Evolutionary conservation across 30 jellyfish, hydroid and myxozoan species (phyloP).

Genomic region (Aurelia coerulea): DNA sequence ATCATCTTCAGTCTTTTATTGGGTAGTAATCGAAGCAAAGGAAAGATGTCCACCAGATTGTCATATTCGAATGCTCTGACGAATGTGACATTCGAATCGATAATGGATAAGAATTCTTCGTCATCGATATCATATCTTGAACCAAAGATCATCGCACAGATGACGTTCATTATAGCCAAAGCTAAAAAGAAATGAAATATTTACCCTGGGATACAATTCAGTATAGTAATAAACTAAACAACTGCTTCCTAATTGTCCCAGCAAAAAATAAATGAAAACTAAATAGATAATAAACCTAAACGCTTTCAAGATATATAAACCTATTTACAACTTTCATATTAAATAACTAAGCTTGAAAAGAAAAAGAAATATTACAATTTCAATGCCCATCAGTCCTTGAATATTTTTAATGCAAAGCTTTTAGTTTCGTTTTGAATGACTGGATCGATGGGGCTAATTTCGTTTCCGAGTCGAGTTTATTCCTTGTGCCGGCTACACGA

Average conservation of each 20-base stretch:
- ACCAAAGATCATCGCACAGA: slow-evolving; percentile 88
- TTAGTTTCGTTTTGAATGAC: no score
- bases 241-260: not conserved
- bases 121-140: slow-evolving; percentile 78
- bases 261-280: no score
- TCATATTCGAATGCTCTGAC: slow-evolving; percentile 90
- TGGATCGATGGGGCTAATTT: no score
- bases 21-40: slow-evolving; percentile 77
- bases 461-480: no score
- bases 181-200: slow-evolving; percentile 33
- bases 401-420: no score
- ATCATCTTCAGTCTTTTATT: slow-evolving; percentile 73
- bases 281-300: no score
- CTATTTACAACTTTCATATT: no score
- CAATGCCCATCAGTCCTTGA: no score
- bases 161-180: slow-evolving; percentile 82
- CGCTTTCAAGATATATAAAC: no score
- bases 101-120: slow-evolving; percentile 75
- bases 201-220: not conserved
- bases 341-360: no score
- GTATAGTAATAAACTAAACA: not conserved
- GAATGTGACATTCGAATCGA: slow-evolving; percentile 67
- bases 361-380: no score
- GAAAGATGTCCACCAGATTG: slow-evolving; percentile 82
- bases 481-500: no score